Evolutionary conservation across 2,113 vertebrate genomes (phyloP), one percentile per base, ranked within the genome.

Genomic region (Labeo rohita): DNA sequence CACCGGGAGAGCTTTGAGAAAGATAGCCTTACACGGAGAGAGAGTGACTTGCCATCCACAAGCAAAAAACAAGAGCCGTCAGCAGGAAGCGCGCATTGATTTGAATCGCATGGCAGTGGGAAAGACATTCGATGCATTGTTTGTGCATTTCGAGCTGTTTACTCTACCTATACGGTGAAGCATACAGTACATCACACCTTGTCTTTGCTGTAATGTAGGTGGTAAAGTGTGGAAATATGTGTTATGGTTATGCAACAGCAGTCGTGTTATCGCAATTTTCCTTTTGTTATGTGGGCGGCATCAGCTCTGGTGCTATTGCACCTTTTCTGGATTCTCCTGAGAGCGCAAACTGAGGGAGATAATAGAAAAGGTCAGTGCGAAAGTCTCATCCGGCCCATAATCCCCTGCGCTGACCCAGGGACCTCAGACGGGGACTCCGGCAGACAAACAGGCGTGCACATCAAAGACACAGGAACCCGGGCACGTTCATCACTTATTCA

Each of bases 1-100:
- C 90, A 91, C 78, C 66, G 87, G 84, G 87, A 87, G 59, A 84
- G 66, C 88, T 90, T 50, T 84, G 85, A 89, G 88, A 49, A 49
- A 89, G 90, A 90, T 90, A 92, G 78, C 86, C 89, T 87, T 90
- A 92, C 89, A 88, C 76, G 81, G 63, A 54, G 74, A 84, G 34
- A 73, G 84, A 84, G 23, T 77, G 68, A 75, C 54, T 56, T 59
- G 68, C 18, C 73, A 36, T 45, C 1, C 50, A 49, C 73, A 77
- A 56, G 5, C 6, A 9, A n/a, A 56, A 74, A 59, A 83, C 28
- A 11, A 43, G 49, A 59, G 52, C 76, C 9, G 16, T 75, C 56
- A 68, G 39, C 80, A 84, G 66, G 56, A 59, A 82, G 80, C 49
- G 50, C 79, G 80, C 75, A 86, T 80, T 45, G 79, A 89, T 89